Evolutionary conservation across 2,888 invertebrate species (phyloP), one percentile per base, ranked within the genome.

Genomic region (Agonopterix alstromeriana): DNA sequence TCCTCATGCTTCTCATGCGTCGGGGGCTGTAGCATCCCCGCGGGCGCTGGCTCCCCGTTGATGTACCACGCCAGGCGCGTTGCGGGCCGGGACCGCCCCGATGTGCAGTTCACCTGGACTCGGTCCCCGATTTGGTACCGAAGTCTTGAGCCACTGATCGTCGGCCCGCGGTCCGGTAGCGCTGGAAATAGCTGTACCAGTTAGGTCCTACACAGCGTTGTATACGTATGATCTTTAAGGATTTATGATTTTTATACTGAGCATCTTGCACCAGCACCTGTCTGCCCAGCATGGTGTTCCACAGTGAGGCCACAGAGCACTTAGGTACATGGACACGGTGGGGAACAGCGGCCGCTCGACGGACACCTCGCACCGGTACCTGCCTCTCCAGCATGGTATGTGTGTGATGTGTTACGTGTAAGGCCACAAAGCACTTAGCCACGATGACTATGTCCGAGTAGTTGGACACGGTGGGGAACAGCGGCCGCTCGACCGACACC

Each of bases 31-130:
- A 90, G 57, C 45, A 83, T 71, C 12, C 73, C 70, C 35, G 80
- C 67, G 48, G 90, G 86, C 43, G 90, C 90, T 65, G 92, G 93
- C 65, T 94, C 93, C 43, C 94, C 94, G 79, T 95, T 95, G 78
- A 95, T 93, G 88, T 93, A 93, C 95, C 95, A 95, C 58, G 92
- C 91, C 54, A 95, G 91, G 64, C 91, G 90, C 53, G 93, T 93
- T 4, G 94, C 92, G 7, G 95, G 95, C 65, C 92, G 92, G 42
- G 95, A 95, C 58, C 91, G 90, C 14, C 92, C 93, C 46, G 94
- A 94, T 14, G 93, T 93, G 83, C 95, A 95, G 81, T 94, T 94
- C 56, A 94, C 92, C 54, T 91, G 89, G 46, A 95, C 93, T 47
- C 89, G 90, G 69, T 95, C 95, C 36, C 93, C 93, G 49, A 93